Evolutionary conservation across 35 echinoderm and acorn worm genomes (phyloP), one percentile per base, ranked within the genome.

Genomic region (Stichopus chloronotus): DNA sequence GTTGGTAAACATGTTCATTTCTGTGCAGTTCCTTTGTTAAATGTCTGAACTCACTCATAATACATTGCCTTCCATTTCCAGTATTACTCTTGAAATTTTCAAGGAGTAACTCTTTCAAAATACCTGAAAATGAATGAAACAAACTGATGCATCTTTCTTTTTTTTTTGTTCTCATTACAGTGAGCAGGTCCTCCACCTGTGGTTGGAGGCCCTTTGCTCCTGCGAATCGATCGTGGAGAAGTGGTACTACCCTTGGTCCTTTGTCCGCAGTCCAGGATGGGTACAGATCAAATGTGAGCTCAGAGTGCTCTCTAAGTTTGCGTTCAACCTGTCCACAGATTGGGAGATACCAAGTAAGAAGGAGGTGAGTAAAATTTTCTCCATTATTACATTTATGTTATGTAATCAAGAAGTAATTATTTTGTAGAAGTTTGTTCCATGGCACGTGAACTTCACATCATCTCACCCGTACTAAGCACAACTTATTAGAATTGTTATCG

Each of bases 241-340:
- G 86, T 99, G 97, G 97, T 98, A 98, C 69, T 90, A 98, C 78
- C 94, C 94, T 0, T 98, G 90, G 87, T 98, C 97, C 30, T 98
- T 98, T 90, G 87, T 98, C n/a, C 90, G 97, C 7, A 98, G 97
- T 61, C 97, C 97, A 17, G 97, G 97, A 22, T 98, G 97, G 97
- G 97, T 98, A 11, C 97, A 98, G 93, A 98, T 98, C 78, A 98
- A 98, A 78, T 98, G 97, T 78, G 97, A 98, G 80, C 80, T 98
- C 22, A 52, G 97, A 12, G 72, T 98, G 30, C 93, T 98, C 54
- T 98, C 97, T 24, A 96, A 93, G 53, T 98, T 98, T 94, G 97
- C 97, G 53, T 98, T 98, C 97, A 98, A 93, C 91, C 56, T 98
- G 71, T 98, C 97, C 4, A 94, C 95, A 83, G 95, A 98, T 74